These are phyloP conservation scores for Gadus macrocephalus DNA, from an alignment of 2,113 vertebrate genomes.

Conservation along the genomic window DNA sequence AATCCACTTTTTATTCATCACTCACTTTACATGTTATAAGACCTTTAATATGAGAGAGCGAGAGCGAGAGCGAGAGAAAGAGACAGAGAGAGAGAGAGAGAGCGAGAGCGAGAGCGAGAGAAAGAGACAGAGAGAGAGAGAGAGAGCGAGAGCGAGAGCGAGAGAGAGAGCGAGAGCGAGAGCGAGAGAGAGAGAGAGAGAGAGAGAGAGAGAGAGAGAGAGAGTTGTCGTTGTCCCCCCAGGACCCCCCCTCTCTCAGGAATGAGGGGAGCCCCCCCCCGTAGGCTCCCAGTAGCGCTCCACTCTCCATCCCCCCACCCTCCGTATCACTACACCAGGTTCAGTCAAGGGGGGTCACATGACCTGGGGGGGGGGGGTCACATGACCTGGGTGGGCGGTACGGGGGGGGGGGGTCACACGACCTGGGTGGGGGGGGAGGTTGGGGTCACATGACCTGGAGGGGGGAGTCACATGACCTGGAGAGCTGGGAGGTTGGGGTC, in stretches of 20 bases:
- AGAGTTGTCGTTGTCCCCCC: too few relatives aligned
- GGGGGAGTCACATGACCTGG: too few relatives aligned
- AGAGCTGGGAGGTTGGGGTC: too few relatives aligned
- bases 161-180: too few relatives aligned
- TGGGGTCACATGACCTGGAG: too few relatives aligned
- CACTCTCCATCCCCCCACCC: background rate
- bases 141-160: slow-evolving; percentile 26
- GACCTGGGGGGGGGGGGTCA: background rate
- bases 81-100: background rate
- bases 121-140: background rate
- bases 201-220: too few relatives aligned
- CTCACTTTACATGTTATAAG: slow-evolving; percentile 16
- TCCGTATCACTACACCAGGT: background rate
- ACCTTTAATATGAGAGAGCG: slow-evolving; percentile 29
- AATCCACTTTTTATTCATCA: slow-evolving; percentile 11
- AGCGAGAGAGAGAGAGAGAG: too few relatives aligned
- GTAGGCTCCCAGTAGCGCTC: background rate
- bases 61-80: slow-evolving; percentile 32
- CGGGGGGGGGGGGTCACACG: too few relatives aligned
- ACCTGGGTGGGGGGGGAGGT: too few relatives aligned
- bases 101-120: too few relatives aligned
- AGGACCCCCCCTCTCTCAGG: slow-evolving; percentile 26
- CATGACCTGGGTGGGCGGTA: background rate
- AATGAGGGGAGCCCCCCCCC: slow-evolving; percentile 22
- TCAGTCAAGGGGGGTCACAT: slow-evolving; percentile 2